A percentile compares a stretch with the other conserved stretches of the same genome.
phyloP scores from a whole-genome alignment of 2,888 invertebrate species.

The Pilophorus perplexus region DNA sequence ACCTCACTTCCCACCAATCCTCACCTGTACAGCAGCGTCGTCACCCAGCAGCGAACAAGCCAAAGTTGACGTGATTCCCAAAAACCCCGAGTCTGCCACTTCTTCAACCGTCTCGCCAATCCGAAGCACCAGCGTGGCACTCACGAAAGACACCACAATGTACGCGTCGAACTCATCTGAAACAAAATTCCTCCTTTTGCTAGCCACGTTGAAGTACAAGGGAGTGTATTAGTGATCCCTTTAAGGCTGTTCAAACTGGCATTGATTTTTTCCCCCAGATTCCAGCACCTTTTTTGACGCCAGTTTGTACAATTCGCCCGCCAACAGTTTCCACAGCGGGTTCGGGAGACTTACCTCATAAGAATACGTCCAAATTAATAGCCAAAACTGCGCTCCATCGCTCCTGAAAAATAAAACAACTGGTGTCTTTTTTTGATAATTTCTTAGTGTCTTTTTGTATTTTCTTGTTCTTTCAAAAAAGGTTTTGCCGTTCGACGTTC shows the following conservation, averaged over 20 bases:
- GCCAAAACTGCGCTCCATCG: slow-evolving; percentile 21
- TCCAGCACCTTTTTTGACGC: no score
- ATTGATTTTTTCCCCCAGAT: not conserved
- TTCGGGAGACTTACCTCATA: slow-evolving; percentile 32
- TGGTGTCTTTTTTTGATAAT: slow-evolving; percentile 62
- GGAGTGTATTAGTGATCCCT: no score
- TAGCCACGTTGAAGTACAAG: no score
- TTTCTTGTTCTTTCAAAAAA: not conserved
- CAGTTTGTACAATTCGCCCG: no score
- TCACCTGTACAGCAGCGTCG: slow-evolving; percentile 93
- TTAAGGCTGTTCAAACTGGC: no score
- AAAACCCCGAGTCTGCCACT: slow-evolving; percentile 98
- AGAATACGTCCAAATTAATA: not conserved
- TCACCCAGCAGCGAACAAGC: slow-evolving; percentile 96
- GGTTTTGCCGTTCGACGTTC: no score
- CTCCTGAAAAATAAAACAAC: slow-evolving; percentile 82
- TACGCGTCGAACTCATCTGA: slow-evolving; percentile 98
- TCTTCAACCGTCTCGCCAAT: slow-evolving; percentile 99
- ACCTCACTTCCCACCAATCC: no score
- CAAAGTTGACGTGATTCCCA: slow-evolving; percentile 98
- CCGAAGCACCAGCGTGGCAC: slow-evolving; percentile 95
- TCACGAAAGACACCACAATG: slow-evolving; percentile 99
- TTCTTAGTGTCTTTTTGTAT: slow-evolving; percentile 14
- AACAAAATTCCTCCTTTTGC: slow-evolving; percentile 55
- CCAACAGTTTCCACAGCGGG: no score